Evolutionary conservation across 1,140 invertebrate species (phyloP).

Genomic region (Pseudomyrmex pallidus): DNA sequence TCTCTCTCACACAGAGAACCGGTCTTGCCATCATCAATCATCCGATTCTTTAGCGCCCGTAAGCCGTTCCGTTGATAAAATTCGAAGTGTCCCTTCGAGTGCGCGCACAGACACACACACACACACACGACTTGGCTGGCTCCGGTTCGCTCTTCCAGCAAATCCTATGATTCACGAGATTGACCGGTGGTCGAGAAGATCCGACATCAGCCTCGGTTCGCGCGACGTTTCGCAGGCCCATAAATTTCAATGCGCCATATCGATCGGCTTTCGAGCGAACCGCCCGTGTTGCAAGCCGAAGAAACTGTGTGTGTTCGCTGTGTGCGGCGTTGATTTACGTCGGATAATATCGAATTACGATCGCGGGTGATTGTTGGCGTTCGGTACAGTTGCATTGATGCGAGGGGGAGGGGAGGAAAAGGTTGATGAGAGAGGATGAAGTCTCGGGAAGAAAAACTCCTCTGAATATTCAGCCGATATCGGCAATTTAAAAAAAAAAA

Average conservation of each 20-base stretch:
- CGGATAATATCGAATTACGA: constrained; percentile 74
- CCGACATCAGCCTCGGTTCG: constrained; percentile 66
- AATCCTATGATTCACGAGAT: constrained; percentile 74
- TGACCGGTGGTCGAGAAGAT: constrained; percentile 71
- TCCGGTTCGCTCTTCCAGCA: constrained; percentile 37
- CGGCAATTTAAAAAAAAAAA: not conserved
- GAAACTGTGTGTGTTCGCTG: constrained; percentile 50
- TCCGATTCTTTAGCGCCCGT: constrained; percentile 6
- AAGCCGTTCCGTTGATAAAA: constrained; percentile 28
- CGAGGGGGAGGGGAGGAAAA: not conserved
- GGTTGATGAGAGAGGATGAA: constrained; percentile 9
- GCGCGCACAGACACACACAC: not conserved
- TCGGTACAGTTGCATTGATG: constrained; percentile 16
- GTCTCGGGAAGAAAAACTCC: not conserved
- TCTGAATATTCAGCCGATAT: not conserved
- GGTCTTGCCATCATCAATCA: constrained; percentile 16
- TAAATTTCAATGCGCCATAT: constrained; percentile 74
- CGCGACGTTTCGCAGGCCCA: constrained; percentile 69
- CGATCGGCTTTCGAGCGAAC: constrained; percentile 58
- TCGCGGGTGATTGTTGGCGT: constrained; percentile 61
- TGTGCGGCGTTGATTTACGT: constrained; percentile 66
- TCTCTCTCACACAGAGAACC: not conserved
- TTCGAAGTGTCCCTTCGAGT: constrained; percentile 38
- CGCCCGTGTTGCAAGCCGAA: constrained; percentile 34
- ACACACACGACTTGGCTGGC: no score